Evolutionary conservation across 1,140 invertebrate genomes (phyloP), one percentile per base, ranked within the genome.

Genomic region (Pteromalus puparum): DNA sequence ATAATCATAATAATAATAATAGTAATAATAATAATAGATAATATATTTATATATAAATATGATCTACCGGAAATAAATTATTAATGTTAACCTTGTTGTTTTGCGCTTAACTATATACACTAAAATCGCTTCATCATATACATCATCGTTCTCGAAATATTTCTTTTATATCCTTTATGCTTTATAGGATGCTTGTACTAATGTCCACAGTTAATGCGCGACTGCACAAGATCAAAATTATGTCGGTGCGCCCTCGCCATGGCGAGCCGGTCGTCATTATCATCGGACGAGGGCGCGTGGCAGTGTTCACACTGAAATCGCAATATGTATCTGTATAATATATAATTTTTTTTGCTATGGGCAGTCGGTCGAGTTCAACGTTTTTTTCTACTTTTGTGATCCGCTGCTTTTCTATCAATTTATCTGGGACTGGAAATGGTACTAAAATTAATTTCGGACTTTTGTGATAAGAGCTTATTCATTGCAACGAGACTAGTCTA

Each of bases 61-160:
- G 84, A 83, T 85, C 89, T 91, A 91, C 86, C 90, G 91, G 90
- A 88, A 91, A 92, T 92, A 92, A 92, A 92, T 92, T 90, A 92
- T 90, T 90, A 92, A 90, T 87, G 84, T 89, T 86, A 86, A 88
- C 61, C 53, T 82, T 87, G 12, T 80, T 79, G 88, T 67, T 38
- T 87, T 77, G 87, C 88, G 90, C 88, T 91, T 93, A 93, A 87
- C 89, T 93, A 92, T 93, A 82, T 93, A 93, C 92, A 93, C 88
- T 92, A 92, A 86, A 81, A 89, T 88, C 87, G 72, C 84, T 84
- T 76, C 82, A 48, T 76, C 82, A 61, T 80, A 86, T 86, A 86
- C 75, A 80, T 28, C 34, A 76, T 68, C 68, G 24, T 75, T 70
- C 65, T 82, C 68, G 65, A 80, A 83, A 82, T 79, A 79, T 68